Evolutionary conservation across 2,113 vertebrate genomes (phyloP), one percentile per base, ranked within the genome.

Genomic region (Acanthisitta chloris): DNA sequence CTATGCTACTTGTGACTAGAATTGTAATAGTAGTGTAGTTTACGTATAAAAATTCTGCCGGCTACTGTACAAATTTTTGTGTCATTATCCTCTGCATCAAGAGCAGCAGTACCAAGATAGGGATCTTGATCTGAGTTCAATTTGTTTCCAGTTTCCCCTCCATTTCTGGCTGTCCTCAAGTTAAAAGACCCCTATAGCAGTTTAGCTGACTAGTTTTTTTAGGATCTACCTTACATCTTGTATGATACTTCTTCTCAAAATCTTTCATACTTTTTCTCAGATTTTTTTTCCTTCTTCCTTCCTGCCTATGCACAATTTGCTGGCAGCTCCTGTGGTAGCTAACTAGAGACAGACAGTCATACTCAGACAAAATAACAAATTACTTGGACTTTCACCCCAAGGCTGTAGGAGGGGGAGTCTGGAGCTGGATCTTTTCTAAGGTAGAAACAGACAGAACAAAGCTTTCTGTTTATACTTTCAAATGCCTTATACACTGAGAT

Each of bases 1-100:
- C 4, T 33, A 23, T 43, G 14, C 10, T 66, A 25, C 3, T 31
- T 34, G 5, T 43, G n/a, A 77, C 11, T 10, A 81, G 29, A 67
- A 73, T 7, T 42, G 14, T 46, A 48, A 14, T 65, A 55, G 57
- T 15, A 1, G 0, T 40, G 23, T 52, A 11, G 8, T 34, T 66
- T 57, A 38, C 45, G 65, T 43, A 48, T 57, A 17, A 52, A 90
- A 92, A 85, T 18, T 4, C 24, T 65, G 20, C 15, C 16, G 0
- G 3, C 29, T 73, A 16, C 40, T 65, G 8, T 24, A 43, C 0
- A 2, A 46, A 7, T 4, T 16, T 57, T 84, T 87, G 38, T 29
- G 8, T 4, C 2, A 9, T 49, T 73, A 16, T 16, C 25, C 3
- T 18, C 31, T 59, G 29, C 40, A 69, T 49, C 0, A 0, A 69